A percentile compares a stretch with the other conserved stretches of the same genome.
Evolutionary conservation across 1,140 invertebrate species (phyloP).

Genomic region (Magallana ariakensis): DNA sequence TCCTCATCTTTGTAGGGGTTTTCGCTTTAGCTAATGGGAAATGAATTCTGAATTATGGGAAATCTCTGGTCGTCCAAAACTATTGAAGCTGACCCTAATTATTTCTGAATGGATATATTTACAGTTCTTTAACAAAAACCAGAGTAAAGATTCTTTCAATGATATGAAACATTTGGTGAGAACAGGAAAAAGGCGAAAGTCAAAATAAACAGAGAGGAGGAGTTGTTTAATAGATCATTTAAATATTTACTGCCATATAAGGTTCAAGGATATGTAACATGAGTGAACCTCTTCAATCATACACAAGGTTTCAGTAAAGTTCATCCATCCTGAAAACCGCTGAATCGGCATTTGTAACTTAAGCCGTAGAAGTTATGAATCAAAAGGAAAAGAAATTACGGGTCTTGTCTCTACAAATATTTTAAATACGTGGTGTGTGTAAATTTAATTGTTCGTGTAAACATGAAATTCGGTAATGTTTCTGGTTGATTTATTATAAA

Average conservation of each 20-base stretch:
- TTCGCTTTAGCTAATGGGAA: no score
- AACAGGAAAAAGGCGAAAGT: background rate
- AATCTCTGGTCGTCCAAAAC: no score
- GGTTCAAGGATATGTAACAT: slow-evolving; percentile 20
- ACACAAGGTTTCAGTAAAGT: background rate
- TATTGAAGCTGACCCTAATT: no score
- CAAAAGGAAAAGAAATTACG: background rate
- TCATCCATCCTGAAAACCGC: background rate
- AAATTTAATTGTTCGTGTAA: no score
- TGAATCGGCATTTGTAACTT: background rate
- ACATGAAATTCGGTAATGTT: no score
- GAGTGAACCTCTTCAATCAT: background rate
- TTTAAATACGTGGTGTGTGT: background rate
- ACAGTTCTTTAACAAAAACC: background rate
- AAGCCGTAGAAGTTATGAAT: background rate
- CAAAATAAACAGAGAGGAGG: slow-evolving; percentile 8
- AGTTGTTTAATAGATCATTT: background rate
- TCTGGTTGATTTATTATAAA: no score
- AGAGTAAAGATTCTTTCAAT: background rate
- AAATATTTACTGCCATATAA: slow-evolving; percentile 6
- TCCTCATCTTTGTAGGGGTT: no score
- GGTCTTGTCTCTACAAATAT: background rate
- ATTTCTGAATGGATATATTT: no score
- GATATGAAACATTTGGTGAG: background rate
- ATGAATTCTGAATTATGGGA: no score